These are phyloP conservation scores for Lanius collurio DNA, from an alignment of 2,113 vertebrate genomes.

Conservation along the genomic window DNA sequence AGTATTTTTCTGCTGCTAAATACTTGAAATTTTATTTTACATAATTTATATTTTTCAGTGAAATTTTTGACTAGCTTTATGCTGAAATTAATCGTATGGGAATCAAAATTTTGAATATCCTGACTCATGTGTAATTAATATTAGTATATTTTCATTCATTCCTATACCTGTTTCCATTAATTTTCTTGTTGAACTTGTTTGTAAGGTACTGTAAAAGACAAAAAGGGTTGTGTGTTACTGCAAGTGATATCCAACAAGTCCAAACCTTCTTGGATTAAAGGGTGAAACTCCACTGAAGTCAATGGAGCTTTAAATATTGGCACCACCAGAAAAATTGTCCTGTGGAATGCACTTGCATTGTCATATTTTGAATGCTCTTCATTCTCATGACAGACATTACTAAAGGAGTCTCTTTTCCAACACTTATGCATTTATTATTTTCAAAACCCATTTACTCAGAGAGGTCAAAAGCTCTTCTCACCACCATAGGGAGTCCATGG, in stretches of 20 bases:
- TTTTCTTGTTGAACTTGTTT: background rate
- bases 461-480: conserved; percentile 57
- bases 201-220: background rate
- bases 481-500: background rate
- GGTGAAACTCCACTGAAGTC: conserved; percentile 62
- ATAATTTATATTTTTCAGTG: background rate
- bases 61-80: background rate
- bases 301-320: conserved; percentile 46
- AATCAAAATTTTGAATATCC: background rate
- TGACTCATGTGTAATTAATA: background rate
- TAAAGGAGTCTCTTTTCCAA: background rate
- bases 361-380: conserved; percentile 1
- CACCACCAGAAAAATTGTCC: background rate
- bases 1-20: background rate
- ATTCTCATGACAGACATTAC: background rate
- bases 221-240: background rate
- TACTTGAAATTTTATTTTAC: background rate
- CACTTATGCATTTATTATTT: background rate
- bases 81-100: background rate
- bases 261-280: background rate
- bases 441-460: conserved; percentile 35
- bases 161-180: background rate
- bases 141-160: background rate
- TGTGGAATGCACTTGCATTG: background rate
- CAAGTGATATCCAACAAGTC: background rate